Percentiles rank a stretch among this genome's conserved stretches.
These are phyloP conservation scores for Heteromurus nitidus DNA, from an alignment of 2,888 invertebrate genomes.

Conservation along the genomic window DNA sequence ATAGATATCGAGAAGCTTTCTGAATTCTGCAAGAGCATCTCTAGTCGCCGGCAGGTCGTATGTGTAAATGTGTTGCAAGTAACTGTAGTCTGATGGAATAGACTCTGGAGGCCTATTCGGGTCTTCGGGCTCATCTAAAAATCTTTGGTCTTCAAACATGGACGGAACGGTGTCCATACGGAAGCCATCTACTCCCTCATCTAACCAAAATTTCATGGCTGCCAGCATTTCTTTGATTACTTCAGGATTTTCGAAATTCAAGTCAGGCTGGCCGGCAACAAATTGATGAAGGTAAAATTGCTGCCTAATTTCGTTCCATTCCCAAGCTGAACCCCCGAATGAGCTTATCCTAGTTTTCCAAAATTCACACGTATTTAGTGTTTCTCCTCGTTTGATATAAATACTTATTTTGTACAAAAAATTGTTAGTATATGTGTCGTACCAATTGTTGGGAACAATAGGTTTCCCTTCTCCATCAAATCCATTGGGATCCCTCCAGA, in stretches of 20 bases:
- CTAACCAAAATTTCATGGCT: constrained; percentile 84
- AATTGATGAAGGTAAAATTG: constrained; percentile 90
- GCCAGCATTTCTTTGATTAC: constrained; percentile 82
- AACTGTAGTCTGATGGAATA: constrained; percentile 79
- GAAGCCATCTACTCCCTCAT: constrained; percentile 88
- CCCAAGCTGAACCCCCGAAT: constrained; percentile 85
- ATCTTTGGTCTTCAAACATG: constrained; percentile 75
- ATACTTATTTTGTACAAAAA: too few species aligned
- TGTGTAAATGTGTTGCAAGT: constrained; percentile 82
- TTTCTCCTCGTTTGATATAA: too few species aligned
- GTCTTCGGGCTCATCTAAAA: constrained; percentile 76
- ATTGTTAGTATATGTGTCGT: too few species aligned
- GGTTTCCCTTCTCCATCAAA: constrained; percentile 61
- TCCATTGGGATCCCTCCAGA: constrained; percentile 82
- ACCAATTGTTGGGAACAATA: constrained; percentile 74
- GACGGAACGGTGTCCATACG: constrained; percentile 83
- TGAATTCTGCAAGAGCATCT: constrained; percentile 81
- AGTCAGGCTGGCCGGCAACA: constrained; percentile 82
- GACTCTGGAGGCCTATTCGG: constrained; percentile 58
- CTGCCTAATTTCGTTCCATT: constrained; percentile 81
- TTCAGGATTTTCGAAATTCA: constrained; percentile 85
- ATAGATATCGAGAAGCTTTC: constrained; percentile 79
- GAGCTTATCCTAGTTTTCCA: too few species aligned
- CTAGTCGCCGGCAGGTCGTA: constrained; percentile 80
- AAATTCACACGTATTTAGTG: too few species aligned